Percentiles rank a stretch among this genome's conserved stretches.
phyloP scores from a whole-genome alignment of 2,113 vertebrate genomes.

The Clinocottus analis region DNA sequence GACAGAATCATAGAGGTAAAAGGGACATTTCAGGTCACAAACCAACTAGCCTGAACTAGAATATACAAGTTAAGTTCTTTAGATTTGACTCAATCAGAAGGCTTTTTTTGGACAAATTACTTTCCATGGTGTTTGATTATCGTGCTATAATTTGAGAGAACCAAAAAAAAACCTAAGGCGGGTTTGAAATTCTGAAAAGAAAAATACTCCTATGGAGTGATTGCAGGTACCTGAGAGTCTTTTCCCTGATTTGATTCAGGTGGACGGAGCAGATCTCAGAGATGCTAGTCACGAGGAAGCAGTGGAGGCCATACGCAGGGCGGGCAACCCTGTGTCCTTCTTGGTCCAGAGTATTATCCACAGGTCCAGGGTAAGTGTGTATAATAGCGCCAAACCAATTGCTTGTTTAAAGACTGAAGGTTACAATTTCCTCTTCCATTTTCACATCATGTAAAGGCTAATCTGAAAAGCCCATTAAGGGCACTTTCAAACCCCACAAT shows the following conservation, averaged over 20 bases:
- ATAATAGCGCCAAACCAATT: constrained; percentile 20
- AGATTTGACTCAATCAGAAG: neutral
- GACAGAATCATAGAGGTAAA: constrained; percentile 96
- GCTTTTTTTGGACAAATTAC: neutral
- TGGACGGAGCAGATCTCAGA: constrained; percentile 95
- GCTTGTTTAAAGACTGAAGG: constrained; percentile 30
- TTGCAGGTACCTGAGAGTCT: neutral
- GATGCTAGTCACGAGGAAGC: constrained; percentile 98
- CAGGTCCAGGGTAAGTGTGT: constrained; percentile 90
- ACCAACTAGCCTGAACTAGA: neutral
- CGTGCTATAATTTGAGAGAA: neutral
- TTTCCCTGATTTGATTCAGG: constrained; percentile 80
- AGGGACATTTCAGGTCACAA: neutral
- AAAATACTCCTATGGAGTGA: neutral
- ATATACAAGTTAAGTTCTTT: neutral
- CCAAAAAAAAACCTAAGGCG: neutral
- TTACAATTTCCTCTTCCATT: constrained; percentile 35
- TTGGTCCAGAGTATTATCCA: constrained; percentile 96
- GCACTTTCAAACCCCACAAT: constrained; percentile 53
- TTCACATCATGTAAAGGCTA: constrained; percentile 10
- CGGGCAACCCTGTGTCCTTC: constrained; percentile 95
- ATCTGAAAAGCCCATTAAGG: constrained; percentile 16
- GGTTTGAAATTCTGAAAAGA: neutral
- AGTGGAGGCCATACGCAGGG: constrained; percentile 97
- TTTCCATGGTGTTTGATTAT: neutral